Base-by-base conservation (phyloP, 2,113 vertebrate species). In the Sialia sialis region DNA sequence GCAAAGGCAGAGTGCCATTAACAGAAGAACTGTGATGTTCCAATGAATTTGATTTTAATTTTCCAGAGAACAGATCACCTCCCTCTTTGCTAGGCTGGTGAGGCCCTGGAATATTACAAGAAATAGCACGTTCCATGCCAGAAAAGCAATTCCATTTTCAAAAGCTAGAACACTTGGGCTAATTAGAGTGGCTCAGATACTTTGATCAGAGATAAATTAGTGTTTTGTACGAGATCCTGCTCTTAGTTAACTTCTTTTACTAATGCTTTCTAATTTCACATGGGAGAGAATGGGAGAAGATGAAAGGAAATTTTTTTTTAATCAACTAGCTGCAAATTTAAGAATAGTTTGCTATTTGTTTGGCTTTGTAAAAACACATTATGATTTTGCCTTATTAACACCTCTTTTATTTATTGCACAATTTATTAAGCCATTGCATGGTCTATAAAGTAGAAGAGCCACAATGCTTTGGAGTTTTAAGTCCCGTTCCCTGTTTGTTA, bases 201-300 rank as follows among this genome's bases (percentile, higher is more conserved):
- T 89, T 93, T 94, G 89, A 96, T 94, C 79, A 83, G 66, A 72
- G 44, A 84, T 56, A 84, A 91, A 91, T 87, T 60, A 89, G 90
- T 68, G 54, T 51, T 87, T 93, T 91, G 29, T 77, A 76, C 46
- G 11, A 92, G 81, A 95, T 58, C 51, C 59, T 85, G 70, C 66
- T 84, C 81, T 92, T 85, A 84, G 76, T 84, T 91, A 92, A 85
- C n/a, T 84, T 67, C 17, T 79, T 89, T 76, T 72, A 52, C 62
- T 86, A 88, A 78, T 30, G 38, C 38, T 76, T 82, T 76, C 34
- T 87, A 86, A 73, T 91, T 91, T 91, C 89, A 78, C n/a, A 62
- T n/a, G 51, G 77, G 58, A 27, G 4, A 18, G 18, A 38, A 36
- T 9, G 19, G n/a, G 29, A 41, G 18, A 63, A 83, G 63, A 92